These are phyloP conservation scores for Beris chalybata DNA, from an alignment of 2,888 invertebrate species.

Conservation along the genomic window DNA sequence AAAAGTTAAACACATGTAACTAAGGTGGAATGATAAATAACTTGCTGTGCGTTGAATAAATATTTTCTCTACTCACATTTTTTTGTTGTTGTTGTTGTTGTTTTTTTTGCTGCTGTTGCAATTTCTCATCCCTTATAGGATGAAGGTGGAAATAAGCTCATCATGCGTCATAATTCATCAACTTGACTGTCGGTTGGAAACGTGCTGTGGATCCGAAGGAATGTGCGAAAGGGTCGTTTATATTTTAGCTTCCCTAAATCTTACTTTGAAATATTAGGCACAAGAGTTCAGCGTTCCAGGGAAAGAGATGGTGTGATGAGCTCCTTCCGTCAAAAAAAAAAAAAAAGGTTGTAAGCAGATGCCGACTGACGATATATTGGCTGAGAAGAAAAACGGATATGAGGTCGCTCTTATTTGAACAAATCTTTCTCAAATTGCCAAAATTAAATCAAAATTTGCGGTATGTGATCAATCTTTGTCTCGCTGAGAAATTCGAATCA, in stretches of 20 bases:
- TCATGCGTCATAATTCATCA: constrained; percentile 16
- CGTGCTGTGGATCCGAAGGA: constrained; percentile 2
- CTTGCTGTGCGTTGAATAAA: constrained; percentile 8
- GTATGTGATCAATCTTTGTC: too few relatives aligned
- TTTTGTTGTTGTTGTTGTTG: neutral
- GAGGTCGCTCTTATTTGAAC: too few relatives aligned
- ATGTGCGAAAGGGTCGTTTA: constrained; percentile 12
- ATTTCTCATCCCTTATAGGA: neutral
- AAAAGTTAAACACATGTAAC: constrained; percentile 9
- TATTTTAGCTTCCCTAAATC: constrained; percentile 9
- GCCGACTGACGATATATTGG: too few relatives aligned
- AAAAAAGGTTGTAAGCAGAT: too few relatives aligned
- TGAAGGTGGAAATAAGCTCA: constrained; percentile 8
- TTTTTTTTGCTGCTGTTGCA: too few relatives aligned
- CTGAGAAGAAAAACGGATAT: too few relatives aligned
- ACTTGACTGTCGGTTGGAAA: constrained; percentile 1
- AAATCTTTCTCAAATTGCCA: too few relatives aligned
- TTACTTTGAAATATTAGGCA: constrained; percentile 7
- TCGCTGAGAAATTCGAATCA: too few relatives aligned
- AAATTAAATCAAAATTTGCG: too few relatives aligned
- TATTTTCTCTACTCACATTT: neutral
- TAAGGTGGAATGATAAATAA: constrained; percentile 14
- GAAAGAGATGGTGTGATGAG: neutral
- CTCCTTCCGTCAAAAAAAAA: neutral
- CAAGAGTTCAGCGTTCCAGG: neutral